Percentiles rank a stretch among this genome's conserved stretches.
phyloP scores from a whole-genome alignment of 2,888 invertebrate genomes.

The Erynnis tages region DNA sequence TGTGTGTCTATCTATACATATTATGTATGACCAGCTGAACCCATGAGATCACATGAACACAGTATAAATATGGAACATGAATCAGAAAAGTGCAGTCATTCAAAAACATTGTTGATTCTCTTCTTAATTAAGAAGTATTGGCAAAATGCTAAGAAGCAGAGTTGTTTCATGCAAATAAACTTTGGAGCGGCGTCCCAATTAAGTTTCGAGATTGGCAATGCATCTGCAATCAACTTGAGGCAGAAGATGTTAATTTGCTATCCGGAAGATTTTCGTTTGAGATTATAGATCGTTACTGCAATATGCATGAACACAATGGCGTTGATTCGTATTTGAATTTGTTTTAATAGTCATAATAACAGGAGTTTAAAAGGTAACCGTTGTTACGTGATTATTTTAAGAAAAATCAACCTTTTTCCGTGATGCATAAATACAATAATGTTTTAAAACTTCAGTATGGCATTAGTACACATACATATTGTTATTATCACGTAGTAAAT shows the following conservation, averaged over 20 bases:
- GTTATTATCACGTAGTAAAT: too few species aligned
- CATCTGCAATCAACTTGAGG: slow-evolving; percentile 22
- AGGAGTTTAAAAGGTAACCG: too few species aligned
- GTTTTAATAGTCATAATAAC: not conserved
- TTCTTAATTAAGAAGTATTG: not conserved
- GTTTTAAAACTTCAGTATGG: too few species aligned
- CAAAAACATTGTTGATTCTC: not conserved
- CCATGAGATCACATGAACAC: too few species aligned
- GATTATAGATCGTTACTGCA: not conserved
- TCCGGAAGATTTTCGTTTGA: not conserved
- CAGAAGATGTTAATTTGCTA: slow-evolving; percentile 16
- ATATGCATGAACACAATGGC: not conserved
- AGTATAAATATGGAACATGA: too few species aligned
- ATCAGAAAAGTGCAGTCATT: too few species aligned
- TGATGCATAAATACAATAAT: too few species aligned
- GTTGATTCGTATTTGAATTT: not conserved
- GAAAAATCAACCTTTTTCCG: too few species aligned
- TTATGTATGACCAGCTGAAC: too few species aligned
- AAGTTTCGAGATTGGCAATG: slow-evolving; percentile 20
- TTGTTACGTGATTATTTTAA: too few species aligned
- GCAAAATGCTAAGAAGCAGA: slow-evolving; percentile 17
- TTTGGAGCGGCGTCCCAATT: slow-evolving; percentile 11
- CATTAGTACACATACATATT: too few species aligned
- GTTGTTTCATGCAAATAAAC: slow-evolving; percentile 17
- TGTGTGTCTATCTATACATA: too few species aligned